phyloP scores from a whole-genome alignment of 2,888 invertebrate genomes.

The Nyleta sp. region DNA sequence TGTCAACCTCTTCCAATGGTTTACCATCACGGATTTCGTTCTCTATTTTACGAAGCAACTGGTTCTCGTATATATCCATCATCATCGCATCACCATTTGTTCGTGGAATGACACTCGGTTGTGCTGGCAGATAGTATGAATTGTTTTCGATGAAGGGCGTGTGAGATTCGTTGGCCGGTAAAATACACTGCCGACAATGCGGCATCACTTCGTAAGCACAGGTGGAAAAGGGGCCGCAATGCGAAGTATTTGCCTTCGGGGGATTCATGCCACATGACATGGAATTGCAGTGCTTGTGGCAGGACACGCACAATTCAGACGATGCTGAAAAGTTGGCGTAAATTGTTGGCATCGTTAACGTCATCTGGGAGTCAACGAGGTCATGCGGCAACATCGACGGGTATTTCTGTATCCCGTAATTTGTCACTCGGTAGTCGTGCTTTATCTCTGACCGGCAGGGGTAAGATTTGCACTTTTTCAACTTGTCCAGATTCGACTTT shows the following conservation, averaged over 20 bases:
- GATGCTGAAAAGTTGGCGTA: constrained; percentile 71
- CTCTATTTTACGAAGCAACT: constrained; percentile 71
- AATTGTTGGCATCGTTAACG: constrained; percentile 61
- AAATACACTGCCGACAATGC: constrained; percentile 74
- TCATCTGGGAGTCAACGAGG: constrained; percentile 22
- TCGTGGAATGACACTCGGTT: constrained; percentile 71
- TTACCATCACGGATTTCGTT: constrained; percentile 66
- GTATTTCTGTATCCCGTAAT: constrained; percentile 32
- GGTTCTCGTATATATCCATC: constrained; percentile 67
- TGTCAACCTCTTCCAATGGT: constrained; percentile 65
- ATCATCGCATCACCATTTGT: constrained; percentile 69
- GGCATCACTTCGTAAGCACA: constrained; percentile 74
- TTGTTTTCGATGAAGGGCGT: constrained; percentile 72
- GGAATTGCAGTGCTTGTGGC: constrained; percentile 73
- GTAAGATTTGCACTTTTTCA: constrained; percentile 31
- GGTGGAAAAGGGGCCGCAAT: constrained; percentile 59
- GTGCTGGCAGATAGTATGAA: constrained; percentile 73
- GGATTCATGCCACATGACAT: constrained; percentile 73
- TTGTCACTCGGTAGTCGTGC: constrained; percentile 44
- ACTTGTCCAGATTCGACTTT: constrained; percentile 25
- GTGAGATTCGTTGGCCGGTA: constrained; percentile 68
- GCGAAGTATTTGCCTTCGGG: constrained; percentile 35
- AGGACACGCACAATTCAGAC: constrained; percentile 74
- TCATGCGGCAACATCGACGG: constrained; percentile 48
- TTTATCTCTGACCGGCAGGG: constrained; percentile 46